Conservation (phyloP, 2,888 invertebrate species). For the Drosophila lacicola region DNA sequence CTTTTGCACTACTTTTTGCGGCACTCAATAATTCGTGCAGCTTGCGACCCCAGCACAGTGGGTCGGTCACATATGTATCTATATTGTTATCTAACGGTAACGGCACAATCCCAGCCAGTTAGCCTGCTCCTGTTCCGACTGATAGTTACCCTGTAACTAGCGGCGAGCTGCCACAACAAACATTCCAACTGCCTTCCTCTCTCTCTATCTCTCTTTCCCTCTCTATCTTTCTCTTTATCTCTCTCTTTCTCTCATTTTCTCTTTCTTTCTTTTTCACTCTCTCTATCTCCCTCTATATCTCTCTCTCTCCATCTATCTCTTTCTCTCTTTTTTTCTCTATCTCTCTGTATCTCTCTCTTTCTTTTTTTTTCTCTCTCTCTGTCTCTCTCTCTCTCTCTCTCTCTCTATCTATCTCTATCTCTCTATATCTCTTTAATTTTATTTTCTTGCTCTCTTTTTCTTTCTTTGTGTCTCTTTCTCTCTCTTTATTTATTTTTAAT, state of each 20-base stretch:
- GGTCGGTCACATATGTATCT: constrained; percentile 2
- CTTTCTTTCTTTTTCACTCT: not conserved
- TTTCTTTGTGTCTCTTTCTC: not conserved
- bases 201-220: not conserved
- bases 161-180: not conserved
- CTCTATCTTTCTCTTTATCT: not conserved
- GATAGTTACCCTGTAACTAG: not conserved
- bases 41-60: constrained; percentile 40
- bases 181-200: too few relatives aligned
- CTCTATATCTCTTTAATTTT: too few relatives aligned
- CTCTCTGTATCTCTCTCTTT: not conserved
- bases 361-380: not conserved
- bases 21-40: constrained; percentile 29
- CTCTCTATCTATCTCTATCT: too few relatives aligned
- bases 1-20: constrained; percentile 76
- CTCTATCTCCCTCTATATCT: not conserved
- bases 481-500: not conserved
- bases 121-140: not conserved
- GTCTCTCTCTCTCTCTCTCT: too few relatives aligned
- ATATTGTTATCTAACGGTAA: constrained; percentile 32
- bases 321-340: not conserved
- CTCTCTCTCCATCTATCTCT: not conserved
- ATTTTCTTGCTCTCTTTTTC: not conserved
- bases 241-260: not conserved
- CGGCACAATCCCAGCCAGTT: too few relatives aligned